Percentiles rank a stretch among this genome's conserved stretches.
Evolutionary conservation across 2,797 vertebrate species (phyloP).

Genomic region (Pseudochaenichthys georgianus): DNA sequence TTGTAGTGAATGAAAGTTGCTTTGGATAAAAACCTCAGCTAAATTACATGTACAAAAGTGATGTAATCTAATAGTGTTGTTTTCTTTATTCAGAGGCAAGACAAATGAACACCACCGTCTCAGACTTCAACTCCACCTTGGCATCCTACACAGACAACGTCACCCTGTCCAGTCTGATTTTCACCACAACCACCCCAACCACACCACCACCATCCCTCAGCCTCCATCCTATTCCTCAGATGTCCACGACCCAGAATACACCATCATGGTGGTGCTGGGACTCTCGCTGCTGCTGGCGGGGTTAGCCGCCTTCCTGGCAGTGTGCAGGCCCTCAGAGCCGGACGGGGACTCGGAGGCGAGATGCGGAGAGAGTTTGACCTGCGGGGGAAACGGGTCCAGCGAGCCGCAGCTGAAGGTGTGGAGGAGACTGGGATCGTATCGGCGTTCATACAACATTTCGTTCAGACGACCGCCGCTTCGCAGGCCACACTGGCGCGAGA

Average conservation of each 20-base stretch:
- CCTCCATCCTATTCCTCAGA: conserved; percentile 61
- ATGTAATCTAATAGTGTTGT: neutral
- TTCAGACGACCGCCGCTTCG: conserved; percentile 82
- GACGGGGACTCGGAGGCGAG: conserved; percentile 68
- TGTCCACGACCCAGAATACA: conserved; percentile 77
- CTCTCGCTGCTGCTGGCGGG: conserved; percentile 90
- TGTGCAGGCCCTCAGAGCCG: conserved; percentile 82
- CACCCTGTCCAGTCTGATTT: conserved; percentile 45
- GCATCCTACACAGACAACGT: conserved; percentile 39
- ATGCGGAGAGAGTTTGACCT: conserved; percentile 79
- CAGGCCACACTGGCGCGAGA: conserved; percentile 55
- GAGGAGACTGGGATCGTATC: conserved; percentile 92
- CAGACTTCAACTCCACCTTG: conserved; percentile 57
- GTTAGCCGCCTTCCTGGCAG: conserved; percentile 86
- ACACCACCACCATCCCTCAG: conserved; percentile 26
- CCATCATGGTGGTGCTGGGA: conserved; percentile 87
- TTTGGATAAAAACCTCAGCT: no score
- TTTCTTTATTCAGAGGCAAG: conserved; percentile 55
- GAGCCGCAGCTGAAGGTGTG: conserved; percentile 94
- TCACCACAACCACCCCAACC: conserved; percentile 12
- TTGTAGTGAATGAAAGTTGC: no score
- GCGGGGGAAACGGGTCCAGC: conserved; percentile 75
- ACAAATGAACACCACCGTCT: conserved; percentile 74
- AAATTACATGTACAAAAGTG: no score
- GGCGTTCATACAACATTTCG: conserved; percentile 85